Percentiles rank a stretch among this genome's conserved stretches.
These are phyloP conservation scores for Hymenopus coronatus DNA, from an alignment of 2,888 invertebrate genomes.

Conservation along the genomic window DNA sequence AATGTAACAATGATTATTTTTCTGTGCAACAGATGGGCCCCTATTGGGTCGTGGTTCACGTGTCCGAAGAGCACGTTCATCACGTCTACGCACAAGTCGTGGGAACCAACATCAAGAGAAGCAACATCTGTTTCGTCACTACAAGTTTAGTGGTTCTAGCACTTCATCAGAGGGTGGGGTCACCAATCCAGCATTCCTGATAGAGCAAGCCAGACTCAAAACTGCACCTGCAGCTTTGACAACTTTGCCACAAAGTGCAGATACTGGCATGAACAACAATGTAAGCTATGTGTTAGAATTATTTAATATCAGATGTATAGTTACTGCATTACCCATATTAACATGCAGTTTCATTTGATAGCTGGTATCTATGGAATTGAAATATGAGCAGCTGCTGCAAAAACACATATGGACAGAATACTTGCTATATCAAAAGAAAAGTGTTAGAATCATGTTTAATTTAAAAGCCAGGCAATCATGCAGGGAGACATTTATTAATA, in stretches of 20 bases:
- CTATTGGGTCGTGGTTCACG: conserved; percentile 47
- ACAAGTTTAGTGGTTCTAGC: conserved; percentile 34
- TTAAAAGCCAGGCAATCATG: too few relatives aligned
- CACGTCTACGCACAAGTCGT: conserved; percentile 35
- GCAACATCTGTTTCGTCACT: conserved; percentile 28
- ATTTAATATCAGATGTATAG: too few relatives aligned
- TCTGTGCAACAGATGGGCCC: conserved; percentile 42
- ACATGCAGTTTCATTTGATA: too few relatives aligned
- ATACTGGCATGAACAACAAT: not conserved
- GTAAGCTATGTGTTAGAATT: not conserved
- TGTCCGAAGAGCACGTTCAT: conserved; percentile 47
- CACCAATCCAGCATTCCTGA: conserved; percentile 23
- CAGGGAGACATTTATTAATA: too few relatives aligned
- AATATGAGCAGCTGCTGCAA: too few relatives aligned
- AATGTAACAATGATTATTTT: not conserved
- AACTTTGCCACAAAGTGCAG: not conserved
- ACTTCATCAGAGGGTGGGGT: conserved; percentile 36
- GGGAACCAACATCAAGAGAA: not conserved
- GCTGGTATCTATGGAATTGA: too few relatives aligned
- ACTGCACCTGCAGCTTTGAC: not conserved
- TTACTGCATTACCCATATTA: too few relatives aligned
- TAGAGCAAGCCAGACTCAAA: not conserved
- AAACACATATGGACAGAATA: too few relatives aligned
- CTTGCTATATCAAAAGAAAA: too few relatives aligned
- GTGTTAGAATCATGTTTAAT: too few relatives aligned